These are phyloP conservation scores for Paratrypauchen microcephalus DNA, from an alignment of 2,797 vertebrate genomes.

Conservation along the genomic window DNA sequence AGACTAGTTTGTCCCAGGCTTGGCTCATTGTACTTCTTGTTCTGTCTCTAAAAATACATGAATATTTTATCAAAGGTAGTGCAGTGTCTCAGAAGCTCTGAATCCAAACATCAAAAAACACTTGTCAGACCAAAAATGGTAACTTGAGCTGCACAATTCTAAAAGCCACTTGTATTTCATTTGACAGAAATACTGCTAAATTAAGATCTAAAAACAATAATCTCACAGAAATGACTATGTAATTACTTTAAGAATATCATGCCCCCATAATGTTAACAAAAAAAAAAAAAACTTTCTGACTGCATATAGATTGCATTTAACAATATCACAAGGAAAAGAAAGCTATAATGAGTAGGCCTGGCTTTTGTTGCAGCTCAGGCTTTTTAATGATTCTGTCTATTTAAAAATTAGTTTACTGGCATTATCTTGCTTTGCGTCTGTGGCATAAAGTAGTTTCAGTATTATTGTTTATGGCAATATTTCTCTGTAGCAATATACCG, in stretches of 20 bases:
- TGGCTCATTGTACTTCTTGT: constrained; percentile 31
- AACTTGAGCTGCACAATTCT: constrained; percentile 12
- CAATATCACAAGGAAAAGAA: not conserved
- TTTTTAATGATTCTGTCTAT: too few species aligned
- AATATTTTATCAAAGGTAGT: constrained; percentile 40
- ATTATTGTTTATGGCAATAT: too few species aligned
- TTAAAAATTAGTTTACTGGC: too few species aligned
- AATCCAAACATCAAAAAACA: constrained; percentile 50
- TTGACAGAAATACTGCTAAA: not conserved
- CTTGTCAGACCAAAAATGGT: constrained; percentile 31
- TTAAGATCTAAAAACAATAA: not conserved
- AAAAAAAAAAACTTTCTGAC: not conserved
- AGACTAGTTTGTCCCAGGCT: constrained; percentile 17
- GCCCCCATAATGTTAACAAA: not conserved
- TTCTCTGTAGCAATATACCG: too few species aligned
- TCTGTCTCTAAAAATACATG: constrained; percentile 17
- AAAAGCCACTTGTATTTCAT: not conserved
- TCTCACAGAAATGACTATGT: not conserved
- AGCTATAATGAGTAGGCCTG: not conserved
- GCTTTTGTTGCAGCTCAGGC: too few species aligned
- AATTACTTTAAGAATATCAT: not conserved
- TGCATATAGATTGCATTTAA: not conserved
- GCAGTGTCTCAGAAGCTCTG: constrained; percentile 23
- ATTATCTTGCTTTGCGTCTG: too few species aligned
- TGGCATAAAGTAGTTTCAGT: too few species aligned